phyloP scores from a whole-genome alignment of 1,140 invertebrate species.

The Pygmarrhopalites habei region DNA sequence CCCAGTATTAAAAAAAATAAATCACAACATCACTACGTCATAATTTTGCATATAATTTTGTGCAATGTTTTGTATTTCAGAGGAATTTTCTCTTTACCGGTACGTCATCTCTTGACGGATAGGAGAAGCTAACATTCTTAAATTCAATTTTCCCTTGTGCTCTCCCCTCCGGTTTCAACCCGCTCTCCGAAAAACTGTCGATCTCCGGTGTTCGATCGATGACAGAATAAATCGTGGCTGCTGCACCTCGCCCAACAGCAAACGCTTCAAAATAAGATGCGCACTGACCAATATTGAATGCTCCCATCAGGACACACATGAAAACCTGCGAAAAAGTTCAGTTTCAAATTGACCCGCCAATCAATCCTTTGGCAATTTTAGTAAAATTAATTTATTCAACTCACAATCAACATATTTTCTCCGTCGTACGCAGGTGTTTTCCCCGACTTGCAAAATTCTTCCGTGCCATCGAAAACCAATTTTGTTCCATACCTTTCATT shows the following conservation, averaged over 20 bases:
- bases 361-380: not conserved
- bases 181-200: constrained; percentile 46
- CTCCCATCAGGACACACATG: constrained; percentile 52
- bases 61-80: too few relatives aligned
- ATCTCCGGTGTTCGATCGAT: constrained; percentile 51
- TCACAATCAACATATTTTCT: constrained; percentile 26
- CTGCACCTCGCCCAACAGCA: constrained; percentile 50
- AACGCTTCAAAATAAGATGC: constrained; percentile 51
- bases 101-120: constrained; percentile 51
- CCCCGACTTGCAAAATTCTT: not conserved
- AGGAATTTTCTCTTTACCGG: constrained; percentile 31
- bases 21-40: too few relatives aligned
- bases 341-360: not conserved
- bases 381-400: not conserved
- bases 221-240: constrained; percentile 50
- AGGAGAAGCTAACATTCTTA: constrained; percentile 46
- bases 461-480: constrained; percentile 35
- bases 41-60: not conserved
- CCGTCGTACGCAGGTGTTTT: constrained; percentile 18
- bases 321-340: constrained; percentile 42
- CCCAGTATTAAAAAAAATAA: constrained; percentile 27
- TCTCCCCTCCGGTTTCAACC: constrained; percentile 41
- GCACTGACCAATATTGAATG: constrained; percentile 54
- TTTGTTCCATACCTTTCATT: constrained; percentile 43
- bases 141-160: constrained; percentile 47